Evolutionary conservation across 2,888 invertebrate genomes (phyloP).

Genomic region (Phaonia tiefii): DNA sequence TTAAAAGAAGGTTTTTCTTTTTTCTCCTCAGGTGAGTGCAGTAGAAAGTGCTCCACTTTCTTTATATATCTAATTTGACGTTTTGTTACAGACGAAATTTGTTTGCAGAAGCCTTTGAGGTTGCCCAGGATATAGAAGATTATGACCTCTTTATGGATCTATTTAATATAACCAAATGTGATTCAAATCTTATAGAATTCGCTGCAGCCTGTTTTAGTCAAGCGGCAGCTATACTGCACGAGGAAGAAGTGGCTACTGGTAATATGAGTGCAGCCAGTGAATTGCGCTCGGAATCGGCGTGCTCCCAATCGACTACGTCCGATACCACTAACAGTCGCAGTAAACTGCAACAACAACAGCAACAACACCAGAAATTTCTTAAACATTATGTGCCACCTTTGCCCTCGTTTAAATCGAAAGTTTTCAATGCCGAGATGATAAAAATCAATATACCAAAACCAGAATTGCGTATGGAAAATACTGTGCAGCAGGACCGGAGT

Average conservation of each 20-base stretch:
- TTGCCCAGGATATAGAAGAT: constrained; percentile 92
- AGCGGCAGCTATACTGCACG: constrained; percentile 82
- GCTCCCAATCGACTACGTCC: constrained; percentile 87
- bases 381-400: constrained; percentile 80
- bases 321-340: constrained; percentile 74
- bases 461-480: constrained; percentile 71
- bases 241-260: constrained; percentile 71
- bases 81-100: constrained; percentile 62
- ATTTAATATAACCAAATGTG: constrained; percentile 86
- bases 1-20: constrained; percentile 93
- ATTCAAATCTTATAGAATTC: constrained; percentile 83
- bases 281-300: constrained; percentile 84
- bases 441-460: constrained; percentile 80
- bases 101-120: constrained; percentile 89
- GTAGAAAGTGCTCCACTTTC: no score
- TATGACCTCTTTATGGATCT: constrained; percentile 94
- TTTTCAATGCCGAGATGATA: constrained; percentile 79
- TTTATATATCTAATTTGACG: background rate
- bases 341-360: constrained; percentile 64
- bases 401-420: constrained; percentile 79
- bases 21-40: constrained; percentile 86
- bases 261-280: constrained; percentile 71
- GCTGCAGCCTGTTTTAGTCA: constrained; percentile 87
- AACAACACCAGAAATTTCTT: constrained; percentile 70
- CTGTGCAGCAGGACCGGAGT: constrained; percentile 45